A percentile compares a stretch with the other conserved stretches of the same genome.
phyloP scores from a whole-genome alignment of 2,797 vertebrate genomes.

The Sternarchorhynchus goeldii region DNA sequence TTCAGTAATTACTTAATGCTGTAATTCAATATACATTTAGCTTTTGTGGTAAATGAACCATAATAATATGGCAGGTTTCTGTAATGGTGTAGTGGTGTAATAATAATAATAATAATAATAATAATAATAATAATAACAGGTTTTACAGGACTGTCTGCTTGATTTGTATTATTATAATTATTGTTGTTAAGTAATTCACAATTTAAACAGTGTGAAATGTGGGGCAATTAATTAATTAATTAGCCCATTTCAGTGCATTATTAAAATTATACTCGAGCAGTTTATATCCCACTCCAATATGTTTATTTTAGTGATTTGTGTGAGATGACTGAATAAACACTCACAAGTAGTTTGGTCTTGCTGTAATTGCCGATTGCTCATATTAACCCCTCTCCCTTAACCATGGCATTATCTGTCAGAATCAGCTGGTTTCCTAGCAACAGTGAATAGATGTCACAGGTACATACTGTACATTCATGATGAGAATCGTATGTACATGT shows the following conservation, averaged over 20 bases:
- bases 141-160: not conserved
- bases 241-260: too few relatives aligned
- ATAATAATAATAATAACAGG: not conserved
- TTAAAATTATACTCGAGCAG: too few relatives aligned
- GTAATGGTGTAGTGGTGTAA: not conserved
- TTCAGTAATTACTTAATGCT: too few relatives aligned
- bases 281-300: too few relatives aligned
- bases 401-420: not conserved
- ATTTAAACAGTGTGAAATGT: not conserved
- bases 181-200: not conserved
- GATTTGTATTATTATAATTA: not conserved
- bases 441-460: not conserved
- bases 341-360: not conserved
- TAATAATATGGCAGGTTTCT: not conserved
- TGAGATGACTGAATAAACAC: constrained; percentile 10
- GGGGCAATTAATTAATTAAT: not conserved
- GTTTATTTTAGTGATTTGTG: too few relatives aligned
- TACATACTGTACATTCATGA: too few relatives aligned
- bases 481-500: too few relatives aligned
- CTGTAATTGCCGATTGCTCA: not conserved
- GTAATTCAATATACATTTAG: too few relatives aligned
- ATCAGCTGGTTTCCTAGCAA: constrained; percentile 21
- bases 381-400: constrained; percentile 35
- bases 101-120: not conserved
- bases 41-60: not conserved